Conservation (phyloP, 2,888 invertebrate genomes). For the Lottia scabra region DNA sequence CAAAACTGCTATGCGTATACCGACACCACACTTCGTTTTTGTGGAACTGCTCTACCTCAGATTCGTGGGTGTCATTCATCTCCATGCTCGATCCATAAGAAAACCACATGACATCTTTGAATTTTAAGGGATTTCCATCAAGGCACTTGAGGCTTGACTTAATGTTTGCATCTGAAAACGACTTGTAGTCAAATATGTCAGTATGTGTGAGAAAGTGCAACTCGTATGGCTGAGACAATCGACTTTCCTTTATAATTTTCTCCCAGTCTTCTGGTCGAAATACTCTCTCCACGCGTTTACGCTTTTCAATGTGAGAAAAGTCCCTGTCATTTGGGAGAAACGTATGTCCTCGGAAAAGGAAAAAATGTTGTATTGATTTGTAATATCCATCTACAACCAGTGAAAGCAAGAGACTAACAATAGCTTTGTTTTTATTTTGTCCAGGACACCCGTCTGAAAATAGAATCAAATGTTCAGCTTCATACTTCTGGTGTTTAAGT, state of each 20-base stretch:
- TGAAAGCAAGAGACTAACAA: background rate
- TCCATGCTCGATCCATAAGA: constrained; percentile 14
- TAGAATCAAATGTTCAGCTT: background rate
- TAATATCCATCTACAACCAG: background rate
- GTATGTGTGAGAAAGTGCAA: background rate
- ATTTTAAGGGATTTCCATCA: constrained; percentile 12
- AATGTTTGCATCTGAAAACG: constrained; percentile 9
- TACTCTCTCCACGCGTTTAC: constrained; percentile 8
- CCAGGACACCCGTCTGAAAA: constrained; percentile 9
- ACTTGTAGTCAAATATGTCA: constrained; percentile 3
- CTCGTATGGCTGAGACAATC: constrained; percentile 9
- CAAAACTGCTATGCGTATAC: constrained; percentile 12
- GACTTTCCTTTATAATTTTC: constrained; percentile 5
- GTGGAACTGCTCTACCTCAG: background rate
- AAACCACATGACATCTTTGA: constrained; percentile 18
- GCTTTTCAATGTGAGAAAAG: constrained; percentile 10
- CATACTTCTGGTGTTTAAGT: constrained; percentile 2
- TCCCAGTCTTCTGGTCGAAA: constrained; percentile 9
- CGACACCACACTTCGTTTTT: constrained; percentile 17
- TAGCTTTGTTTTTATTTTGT: constrained; percentile 10
- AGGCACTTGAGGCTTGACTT: constrained; percentile 8
- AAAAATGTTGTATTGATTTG: constrained; percentile 1
- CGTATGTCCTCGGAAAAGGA: constrained; percentile 9
- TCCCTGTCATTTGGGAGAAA: constrained; percentile 13
- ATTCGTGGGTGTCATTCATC: constrained; percentile 9